Percentiles rank a stretch among this genome's conserved stretches.
Conservation (phyloP, 2,113 vertebrate genomes). For the Tylochromis polylepis region DNA sequence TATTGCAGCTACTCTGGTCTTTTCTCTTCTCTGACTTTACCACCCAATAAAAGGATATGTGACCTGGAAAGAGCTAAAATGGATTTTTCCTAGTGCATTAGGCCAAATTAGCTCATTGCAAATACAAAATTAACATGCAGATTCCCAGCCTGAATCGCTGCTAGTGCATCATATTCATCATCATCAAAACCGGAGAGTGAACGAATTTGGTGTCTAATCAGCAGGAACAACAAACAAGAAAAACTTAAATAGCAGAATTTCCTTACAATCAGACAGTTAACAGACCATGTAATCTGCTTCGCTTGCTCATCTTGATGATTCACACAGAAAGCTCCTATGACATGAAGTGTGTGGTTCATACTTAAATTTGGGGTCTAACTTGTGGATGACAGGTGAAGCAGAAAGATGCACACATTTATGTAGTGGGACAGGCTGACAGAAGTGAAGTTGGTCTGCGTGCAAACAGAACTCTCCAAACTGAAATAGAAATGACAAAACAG, state of each 20-base stretch:
- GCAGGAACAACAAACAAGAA: constrained; percentile 25
- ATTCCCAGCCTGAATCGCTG: constrained; percentile 1
- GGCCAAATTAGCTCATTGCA: constrained; percentile 19
- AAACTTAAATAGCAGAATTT: not conserved
- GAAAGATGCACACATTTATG: not conserved
- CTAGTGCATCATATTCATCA: constrained; percentile 22
- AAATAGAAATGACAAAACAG: constrained; percentile 38
- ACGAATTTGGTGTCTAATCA: constrained; percentile 31
- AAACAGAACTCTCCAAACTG: constrained; percentile 34
- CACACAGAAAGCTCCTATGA: not conserved
- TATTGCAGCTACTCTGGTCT: not conserved
- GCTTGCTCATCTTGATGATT: constrained; percentile 13
- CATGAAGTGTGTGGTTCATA: not conserved
- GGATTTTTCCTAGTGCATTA: constrained; percentile 17
- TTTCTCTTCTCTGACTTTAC: not conserved
- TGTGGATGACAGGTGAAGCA: not conserved
- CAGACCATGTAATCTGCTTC: not conserved
- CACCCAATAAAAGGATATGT: not conserved
- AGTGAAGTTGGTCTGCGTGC: not conserved
- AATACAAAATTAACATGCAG: constrained; percentile 16
- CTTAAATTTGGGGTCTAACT: not conserved
- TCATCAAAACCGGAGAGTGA: constrained; percentile 7
- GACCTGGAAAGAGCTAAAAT: constrained; percentile 5
- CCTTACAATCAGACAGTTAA: constrained; percentile 22
- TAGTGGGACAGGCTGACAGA: not conserved